Percentiles rank a stretch among this genome's conserved stretches.
These are phyloP conservation scores for Drosophila lacicola DNA, from an alignment of 2,888 invertebrate genomes.

Conservation along the genomic window DNA sequence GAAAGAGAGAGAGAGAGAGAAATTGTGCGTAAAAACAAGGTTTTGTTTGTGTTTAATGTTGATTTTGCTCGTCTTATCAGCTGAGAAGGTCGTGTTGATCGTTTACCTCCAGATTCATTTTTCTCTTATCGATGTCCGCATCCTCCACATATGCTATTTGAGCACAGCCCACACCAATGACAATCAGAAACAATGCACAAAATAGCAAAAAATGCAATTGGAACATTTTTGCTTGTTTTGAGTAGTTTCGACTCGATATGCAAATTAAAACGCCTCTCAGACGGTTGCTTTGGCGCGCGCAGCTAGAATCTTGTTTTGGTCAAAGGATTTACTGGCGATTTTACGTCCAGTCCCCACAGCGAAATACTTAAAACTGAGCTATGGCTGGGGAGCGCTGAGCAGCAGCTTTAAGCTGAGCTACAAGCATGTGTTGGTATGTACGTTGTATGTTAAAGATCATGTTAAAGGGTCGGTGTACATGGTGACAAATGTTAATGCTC, in stretches of 20 bases:
- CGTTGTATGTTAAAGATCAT: slow-evolving; percentile 30
- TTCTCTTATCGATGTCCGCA: slow-evolving; percentile 72
- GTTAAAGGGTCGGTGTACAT: slow-evolving; percentile 29
- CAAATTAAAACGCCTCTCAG: slow-evolving; percentile 27
- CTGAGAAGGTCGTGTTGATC: slow-evolving; percentile 12
- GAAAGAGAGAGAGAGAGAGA: neutral
- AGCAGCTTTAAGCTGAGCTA: slow-evolving; percentile 15
- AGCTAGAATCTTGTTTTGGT: neutral
- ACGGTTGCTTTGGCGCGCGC: slow-evolving; percentile 1
- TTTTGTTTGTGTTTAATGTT: slow-evolving; percentile 15
- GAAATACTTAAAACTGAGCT: slow-evolving; percentile 28
- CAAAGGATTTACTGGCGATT: neutral
- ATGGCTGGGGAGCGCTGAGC: neutral
- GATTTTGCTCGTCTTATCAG: slow-evolving; percentile 39
- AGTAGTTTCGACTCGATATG: slow-evolving; percentile 14
- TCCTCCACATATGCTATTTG: slow-evolving; percentile 79
- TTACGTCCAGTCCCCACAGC: slow-evolving; percentile 15
- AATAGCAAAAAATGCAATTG: slow-evolving; percentile 30
- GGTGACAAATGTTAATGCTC: slow-evolving; percentile 24
- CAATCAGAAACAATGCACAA: slow-evolving; percentile 28
- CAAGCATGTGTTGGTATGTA: neutral
- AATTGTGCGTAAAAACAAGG: slow-evolving; percentile 9
- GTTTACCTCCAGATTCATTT: slow-evolving; percentile 80
- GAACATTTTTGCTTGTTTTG: slow-evolving; percentile 37
- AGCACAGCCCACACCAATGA: slow-evolving; percentile 41